Conservation (phyloP, 1,140 invertebrate genomes). For the Drosophila obscura region DNA sequence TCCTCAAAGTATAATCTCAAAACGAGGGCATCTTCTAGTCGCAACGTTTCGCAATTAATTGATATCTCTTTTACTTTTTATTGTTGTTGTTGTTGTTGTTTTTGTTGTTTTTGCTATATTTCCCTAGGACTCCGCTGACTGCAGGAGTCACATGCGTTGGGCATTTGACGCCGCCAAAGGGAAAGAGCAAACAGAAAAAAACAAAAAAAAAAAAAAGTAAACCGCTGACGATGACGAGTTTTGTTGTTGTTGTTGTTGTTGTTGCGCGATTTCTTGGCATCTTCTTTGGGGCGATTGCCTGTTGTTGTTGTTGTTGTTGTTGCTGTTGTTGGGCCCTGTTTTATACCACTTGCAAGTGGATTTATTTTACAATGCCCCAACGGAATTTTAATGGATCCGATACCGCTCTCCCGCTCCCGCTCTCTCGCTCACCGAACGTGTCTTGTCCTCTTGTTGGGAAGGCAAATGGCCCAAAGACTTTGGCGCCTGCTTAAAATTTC, state of each 20-base stretch:
- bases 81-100: too few relatives aligned
- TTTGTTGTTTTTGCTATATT: slow-evolving; percentile 10
- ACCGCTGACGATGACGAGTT: slow-evolving; percentile 75
- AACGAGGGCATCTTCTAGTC: too few relatives aligned
- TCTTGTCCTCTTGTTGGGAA: slow-evolving; percentile 44
- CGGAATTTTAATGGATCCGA: slow-evolving; percentile 75
- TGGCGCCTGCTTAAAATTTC: slow-evolving; percentile 74
- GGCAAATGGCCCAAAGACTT: slow-evolving; percentile 65
- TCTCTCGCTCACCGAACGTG: slow-evolving; percentile 47
- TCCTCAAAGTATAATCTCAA: too few relatives aligned
- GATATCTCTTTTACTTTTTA: too few relatives aligned
- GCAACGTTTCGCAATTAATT: too few relatives aligned
- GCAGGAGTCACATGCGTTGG: slow-evolving; percentile 76
- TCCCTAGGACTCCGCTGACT: slow-evolving; percentile 34
- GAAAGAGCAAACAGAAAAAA: slow-evolving; percentile 1
- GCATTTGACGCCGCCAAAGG: slow-evolving; percentile 71
- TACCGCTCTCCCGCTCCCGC: slow-evolving; percentile 3
- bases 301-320: slow-evolving; percentile 20
- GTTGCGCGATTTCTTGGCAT: slow-evolving; percentile 24
- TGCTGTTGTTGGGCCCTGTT: slow-evolving; percentile 38
- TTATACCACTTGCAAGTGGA: slow-evolving; percentile 76
- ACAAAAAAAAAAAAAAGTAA: slow-evolving; percentile 18
- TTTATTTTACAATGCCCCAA: slow-evolving; percentile 79
- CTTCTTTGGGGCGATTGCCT: background rate
- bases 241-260: slow-evolving; percentile 23